Base-by-base conservation (phyloP, 2,888 invertebrate genomes). In the Omphaloscelis lunosa region DNA sequence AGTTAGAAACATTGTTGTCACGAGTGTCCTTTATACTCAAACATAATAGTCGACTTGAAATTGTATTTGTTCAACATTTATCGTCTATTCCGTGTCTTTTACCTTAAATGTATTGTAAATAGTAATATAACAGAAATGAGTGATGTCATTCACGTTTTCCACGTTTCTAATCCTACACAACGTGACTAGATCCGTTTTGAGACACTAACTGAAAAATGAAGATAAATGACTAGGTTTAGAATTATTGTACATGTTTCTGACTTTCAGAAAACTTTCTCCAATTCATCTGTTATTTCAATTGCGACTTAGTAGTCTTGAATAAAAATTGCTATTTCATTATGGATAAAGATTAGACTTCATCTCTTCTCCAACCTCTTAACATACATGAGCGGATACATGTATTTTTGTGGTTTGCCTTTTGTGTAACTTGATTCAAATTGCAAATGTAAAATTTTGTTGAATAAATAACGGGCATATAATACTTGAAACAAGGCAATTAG, bases 11-110 rank as follows among this genome's bases (percentile, higher is more conserved):
- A 39, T 65, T 71, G 51, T 63, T 66, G 34, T 68, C 34, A 68
- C 51, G 29, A 69, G 34, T 59, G n/a, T 41, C 66, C 23, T 76
- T 84, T 59, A 53, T 72, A 56, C 41, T 65, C 68, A 63, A 48
- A 72, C 39, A 74, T 66, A 72, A 82, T 79, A 53, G 65, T 62
- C 56, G 45, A 68, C 63, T 79, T 61, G 65, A 81, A 68, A 72
- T 71, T 79, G 20, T 86, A 72, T 86, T 86, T 84, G 72, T 82
- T 79, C 67, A 80, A 80, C 59, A 77, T 48, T 83, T 83, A 71
- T 56, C 68, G 63, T 74, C 74, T 56, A 80, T 68, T 81, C 53
- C 66, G 53, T n/a, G 69, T 56, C 62, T 67, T 65, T 63, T 80
- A 69, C 68, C 63, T 67, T 73, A 75, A 83, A 82, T 75, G 73